Conservation (phyloP, 1,140 invertebrate genomes). For the Cotesia typhae region DNA sequence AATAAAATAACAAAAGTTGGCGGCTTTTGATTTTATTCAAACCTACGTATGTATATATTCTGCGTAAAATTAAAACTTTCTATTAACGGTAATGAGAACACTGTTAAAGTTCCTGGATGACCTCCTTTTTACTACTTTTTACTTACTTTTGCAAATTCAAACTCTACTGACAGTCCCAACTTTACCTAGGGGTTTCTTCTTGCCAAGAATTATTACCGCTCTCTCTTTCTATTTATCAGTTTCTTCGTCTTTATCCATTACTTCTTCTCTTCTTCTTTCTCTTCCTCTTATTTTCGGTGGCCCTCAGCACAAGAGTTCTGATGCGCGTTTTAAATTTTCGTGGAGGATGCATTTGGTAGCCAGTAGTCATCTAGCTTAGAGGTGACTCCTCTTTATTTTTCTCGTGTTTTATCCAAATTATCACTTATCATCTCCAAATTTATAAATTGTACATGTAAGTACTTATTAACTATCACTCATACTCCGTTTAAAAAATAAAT, state of each 20-base stretch:
- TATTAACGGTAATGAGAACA: constrained; percentile 2
- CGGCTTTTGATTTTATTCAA: neutral
- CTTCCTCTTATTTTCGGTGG: constrained; percentile 38
- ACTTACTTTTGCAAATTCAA: constrained; percentile 2
- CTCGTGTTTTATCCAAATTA: neutral
- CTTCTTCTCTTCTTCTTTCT: constrained; percentile 22
- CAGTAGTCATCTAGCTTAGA: constrained; percentile 42
- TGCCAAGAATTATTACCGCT: constrained; percentile 59
- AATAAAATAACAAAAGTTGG: neutral
- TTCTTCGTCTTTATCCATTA: constrained; percentile 40
- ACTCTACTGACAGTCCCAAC: constrained; percentile 50
- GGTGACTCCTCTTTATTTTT: constrained; percentile 22
- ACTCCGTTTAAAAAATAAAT: neutral
- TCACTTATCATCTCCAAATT: neutral
- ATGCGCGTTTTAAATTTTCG: too few relatives aligned
- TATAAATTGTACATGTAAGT: too few relatives aligned
- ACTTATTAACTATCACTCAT: constrained; percentile 3
- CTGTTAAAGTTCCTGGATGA: constrained; percentile 13
- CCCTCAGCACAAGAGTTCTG: constrained; percentile 33
- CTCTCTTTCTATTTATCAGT: constrained; percentile 39
- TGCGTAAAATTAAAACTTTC: neutral
- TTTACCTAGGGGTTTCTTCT: constrained; percentile 51
- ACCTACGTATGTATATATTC: neutral
- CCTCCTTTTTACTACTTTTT: constrained; percentile 4
- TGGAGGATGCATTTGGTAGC: constrained; percentile 48